phyloP scores from a whole-genome alignment of 2,113 vertebrate species.

The Neofelis nebulosa region DNA sequence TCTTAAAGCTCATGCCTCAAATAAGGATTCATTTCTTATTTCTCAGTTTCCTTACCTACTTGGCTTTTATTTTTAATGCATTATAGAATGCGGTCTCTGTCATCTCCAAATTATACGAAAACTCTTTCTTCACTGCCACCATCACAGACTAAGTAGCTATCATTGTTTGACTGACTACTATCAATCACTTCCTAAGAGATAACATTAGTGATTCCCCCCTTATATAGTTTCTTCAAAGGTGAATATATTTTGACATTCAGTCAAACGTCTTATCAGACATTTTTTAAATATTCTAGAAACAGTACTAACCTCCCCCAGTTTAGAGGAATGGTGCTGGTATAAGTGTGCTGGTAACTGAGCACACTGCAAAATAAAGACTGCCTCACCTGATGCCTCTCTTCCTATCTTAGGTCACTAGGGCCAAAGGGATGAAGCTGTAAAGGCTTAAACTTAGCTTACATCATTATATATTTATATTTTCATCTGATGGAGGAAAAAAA shows the following conservation, averaged over 20 bases:
- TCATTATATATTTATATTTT: not conserved
- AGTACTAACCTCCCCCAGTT: not conserved
- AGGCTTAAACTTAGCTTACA: not conserved
- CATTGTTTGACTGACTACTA: not conserved
- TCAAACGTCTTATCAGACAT: not conserved
- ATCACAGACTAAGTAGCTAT: not conserved
- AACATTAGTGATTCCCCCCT: not conserved
- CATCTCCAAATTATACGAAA: not conserved
- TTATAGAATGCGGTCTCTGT: not conserved
- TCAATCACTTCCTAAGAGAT: not conserved
- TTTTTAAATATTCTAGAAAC: not conserved
- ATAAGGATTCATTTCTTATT: not conserved
- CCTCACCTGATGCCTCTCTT: not conserved
- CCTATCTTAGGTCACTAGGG: not conserved
- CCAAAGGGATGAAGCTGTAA: not conserved
- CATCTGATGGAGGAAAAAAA: not conserved
- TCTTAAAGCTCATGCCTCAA: not conserved
- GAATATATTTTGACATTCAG: not conserved
- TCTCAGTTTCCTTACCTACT: not conserved
- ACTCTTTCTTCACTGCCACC: not conserved
- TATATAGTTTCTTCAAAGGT: not conserved
- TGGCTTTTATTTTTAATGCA: not conserved
- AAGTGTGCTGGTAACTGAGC: not conserved
- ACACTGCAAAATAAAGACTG: not conserved
- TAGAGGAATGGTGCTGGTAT: not conserved